phyloP scores from a whole-genome alignment of 2,113 vertebrate species.

The Macaca nemestrina region DNA sequence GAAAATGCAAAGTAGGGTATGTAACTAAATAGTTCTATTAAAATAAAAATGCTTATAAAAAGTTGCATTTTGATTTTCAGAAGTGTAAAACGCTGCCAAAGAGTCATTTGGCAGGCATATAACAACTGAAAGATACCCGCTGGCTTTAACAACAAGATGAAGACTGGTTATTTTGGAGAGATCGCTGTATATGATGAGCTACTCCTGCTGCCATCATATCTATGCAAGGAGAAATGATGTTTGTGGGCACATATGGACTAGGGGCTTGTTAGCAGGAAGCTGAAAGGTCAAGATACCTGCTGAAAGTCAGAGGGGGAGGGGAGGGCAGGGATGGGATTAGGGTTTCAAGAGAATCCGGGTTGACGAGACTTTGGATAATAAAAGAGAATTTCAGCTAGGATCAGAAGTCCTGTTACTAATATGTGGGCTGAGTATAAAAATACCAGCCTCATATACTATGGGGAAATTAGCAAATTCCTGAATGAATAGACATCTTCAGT shows the following conservation, averaged over 20 bases:
- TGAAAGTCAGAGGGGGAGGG: neutral
- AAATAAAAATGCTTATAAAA: neutral
- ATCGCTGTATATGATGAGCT: neutral
- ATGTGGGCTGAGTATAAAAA: neutral
- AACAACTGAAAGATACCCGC: neutral
- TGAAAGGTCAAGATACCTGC: neutral
- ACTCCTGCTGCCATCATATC: neutral
- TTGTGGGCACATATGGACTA: neutral
- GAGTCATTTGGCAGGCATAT: neutral
- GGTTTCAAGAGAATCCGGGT: neutral
- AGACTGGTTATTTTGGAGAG: neutral
- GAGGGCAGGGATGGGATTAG: fast-evolving
- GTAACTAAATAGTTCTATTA: neutral
- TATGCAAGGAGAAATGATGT: neutral
- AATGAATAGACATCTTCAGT: neutral
- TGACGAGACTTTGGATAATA: neutral
- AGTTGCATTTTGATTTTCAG: neutral
- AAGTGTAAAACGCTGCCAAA: neutral
- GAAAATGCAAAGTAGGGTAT: neutral
- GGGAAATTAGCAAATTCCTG: neutral
- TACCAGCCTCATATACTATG: neutral
- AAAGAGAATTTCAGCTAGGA: neutral
- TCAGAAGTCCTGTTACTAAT: neutral
- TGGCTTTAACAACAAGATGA: neutral
- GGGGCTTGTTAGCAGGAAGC: neutral